Percentiles rank a stretch among this genome's conserved stretches.
Evolutionary conservation across 2,888 invertebrate species (phyloP).

Genomic region (Ariolimax columbianus): DNA sequence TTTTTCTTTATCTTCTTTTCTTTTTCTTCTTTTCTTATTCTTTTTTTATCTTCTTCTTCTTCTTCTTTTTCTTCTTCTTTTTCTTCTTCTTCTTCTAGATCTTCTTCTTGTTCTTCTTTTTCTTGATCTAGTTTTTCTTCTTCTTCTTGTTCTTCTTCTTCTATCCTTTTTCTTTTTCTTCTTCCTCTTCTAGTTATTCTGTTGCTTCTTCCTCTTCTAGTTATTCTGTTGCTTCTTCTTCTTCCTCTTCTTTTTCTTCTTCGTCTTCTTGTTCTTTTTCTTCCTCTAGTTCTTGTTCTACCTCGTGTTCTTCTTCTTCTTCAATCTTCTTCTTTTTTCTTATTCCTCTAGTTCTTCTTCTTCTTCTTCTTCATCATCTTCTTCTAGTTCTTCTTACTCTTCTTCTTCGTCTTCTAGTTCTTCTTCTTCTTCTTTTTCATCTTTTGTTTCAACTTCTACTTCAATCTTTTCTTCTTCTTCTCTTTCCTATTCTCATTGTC

Average conservation of each 20-base stretch:
- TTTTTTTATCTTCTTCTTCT: background rate
- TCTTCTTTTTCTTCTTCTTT: background rate
- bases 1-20: background rate
- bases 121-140: background rate
- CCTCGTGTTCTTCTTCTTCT: too few species aligned
- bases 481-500: slow-evolving; percentile 18
- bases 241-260: background rate
- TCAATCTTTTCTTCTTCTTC: background rate
- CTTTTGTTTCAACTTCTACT: background rate
- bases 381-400: background rate
- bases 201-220: background rate
- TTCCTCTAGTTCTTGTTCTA: background rate
- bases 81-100: background rate
- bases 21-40: background rate
- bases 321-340: too few species aligned
- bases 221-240: too few species aligned
- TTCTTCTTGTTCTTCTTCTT: background rate
- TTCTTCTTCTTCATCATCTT: background rate
- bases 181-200: background rate
- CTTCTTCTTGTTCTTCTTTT: background rate
- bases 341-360: too few species aligned
- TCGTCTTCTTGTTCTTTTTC: background rate
- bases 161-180: background rate
- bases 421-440: background rate
- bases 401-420: too few species aligned